Conservation (phyloP, 2,888 invertebrate species). For the Anorthoa munda region DNA sequence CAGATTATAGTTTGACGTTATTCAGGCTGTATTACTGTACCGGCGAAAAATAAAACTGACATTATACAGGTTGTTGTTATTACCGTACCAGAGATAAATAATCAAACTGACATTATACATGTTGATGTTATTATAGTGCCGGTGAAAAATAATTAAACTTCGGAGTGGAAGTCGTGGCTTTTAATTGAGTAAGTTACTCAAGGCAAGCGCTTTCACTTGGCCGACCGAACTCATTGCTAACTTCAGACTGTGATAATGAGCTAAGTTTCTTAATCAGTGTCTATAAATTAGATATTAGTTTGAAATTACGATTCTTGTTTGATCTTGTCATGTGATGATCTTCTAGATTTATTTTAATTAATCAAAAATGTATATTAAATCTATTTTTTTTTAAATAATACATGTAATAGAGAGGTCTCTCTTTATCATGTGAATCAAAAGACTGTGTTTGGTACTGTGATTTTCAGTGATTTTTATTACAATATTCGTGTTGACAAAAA, state of each 20-base stretch:
- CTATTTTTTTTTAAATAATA: no score
- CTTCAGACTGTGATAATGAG: constrained; percentile 37
- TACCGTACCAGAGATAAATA: no score
- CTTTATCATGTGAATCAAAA: no score
- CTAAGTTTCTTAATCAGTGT: constrained; percentile 49
- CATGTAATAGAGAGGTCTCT: no score
- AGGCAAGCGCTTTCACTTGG: constrained; percentile 12
- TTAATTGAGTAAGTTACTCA: constrained; percentile 42
- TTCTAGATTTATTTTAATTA: neutral
- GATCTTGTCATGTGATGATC: neutral
- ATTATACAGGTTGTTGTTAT: neutral
- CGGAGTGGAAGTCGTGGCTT: neutral
- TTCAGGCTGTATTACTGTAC: no score
- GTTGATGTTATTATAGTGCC: neutral
- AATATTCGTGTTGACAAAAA: no score
- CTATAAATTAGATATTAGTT: constrained; percentile 49
- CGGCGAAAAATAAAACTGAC: no score
- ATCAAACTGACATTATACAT: neutral
- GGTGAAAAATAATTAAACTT: constrained; percentile 17
- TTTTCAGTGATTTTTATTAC: no score
- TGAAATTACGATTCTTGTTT: constrained; percentile 16
- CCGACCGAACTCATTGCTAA: constrained; percentile 45
- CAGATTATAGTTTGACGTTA: neutral
- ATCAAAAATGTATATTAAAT: no score
- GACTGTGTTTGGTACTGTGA: no score